Evolutionary conservation across 2,888 invertebrate genomes (phyloP), one percentile per base, ranked within the genome.

Genomic region (Rhagophthalmus giganteus): DNA sequence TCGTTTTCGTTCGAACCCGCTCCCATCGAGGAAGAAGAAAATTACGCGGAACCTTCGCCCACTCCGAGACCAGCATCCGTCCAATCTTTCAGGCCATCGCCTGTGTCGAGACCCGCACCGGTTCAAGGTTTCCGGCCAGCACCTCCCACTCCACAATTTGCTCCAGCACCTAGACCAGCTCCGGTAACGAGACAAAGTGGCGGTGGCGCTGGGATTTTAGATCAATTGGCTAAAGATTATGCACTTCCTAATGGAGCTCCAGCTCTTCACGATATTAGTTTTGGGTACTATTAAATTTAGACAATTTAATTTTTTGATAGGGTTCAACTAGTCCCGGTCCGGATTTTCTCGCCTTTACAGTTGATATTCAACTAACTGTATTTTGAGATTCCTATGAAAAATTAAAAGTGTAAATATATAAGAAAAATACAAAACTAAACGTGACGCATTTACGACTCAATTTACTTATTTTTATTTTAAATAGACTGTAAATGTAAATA

Each of bases 141-240:
- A 35, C 59, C 65, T 13, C 61, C 60, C 9, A 61, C 65, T 8
- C 63, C 57, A 39, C 61, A 62, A 28, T 64, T 58, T 51, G 55
- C 53, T 39, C 63, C 67, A 34, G 63, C 60, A n/a, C 59, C 63
- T n/a, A 64, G 69, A 40, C 65, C 69, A 1, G 61, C 59, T 12
- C 60, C 66, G 10, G 63, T 64, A 3, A 55, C 66, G 7, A 54
- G 65, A n/a, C 58, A 61, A 35, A 42, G 47, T 11, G 65, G 68
- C 10, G 58, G 73, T 6, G 69, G 75, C 10, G 78, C 79, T 7
- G 82, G 84, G 14, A 78, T 90, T 72, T 77, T 91, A 33, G 91
- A 91, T 69, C 87, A 90, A 68, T 80, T 91, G 38, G 84, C 90
- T 37, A 86, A 87, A 68, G 90, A 91, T 64, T 91, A 87, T 67